These are phyloP conservation scores for Druon quercuslanigerum DNA, from an alignment of 1,140 invertebrate species.

Conservation along the genomic window DNA sequence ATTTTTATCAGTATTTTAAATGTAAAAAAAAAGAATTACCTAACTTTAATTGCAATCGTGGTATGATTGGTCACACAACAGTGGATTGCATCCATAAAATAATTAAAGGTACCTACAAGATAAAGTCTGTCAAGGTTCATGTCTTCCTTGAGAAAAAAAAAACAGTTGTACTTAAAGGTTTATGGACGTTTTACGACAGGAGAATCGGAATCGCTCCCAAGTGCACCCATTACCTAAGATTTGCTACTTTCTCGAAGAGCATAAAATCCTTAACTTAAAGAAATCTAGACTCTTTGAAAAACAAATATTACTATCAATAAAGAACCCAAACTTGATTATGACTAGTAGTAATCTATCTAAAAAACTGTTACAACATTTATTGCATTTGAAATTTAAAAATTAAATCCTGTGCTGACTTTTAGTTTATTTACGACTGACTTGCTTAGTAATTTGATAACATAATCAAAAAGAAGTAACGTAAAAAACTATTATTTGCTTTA, in stretches of 20 bases:
- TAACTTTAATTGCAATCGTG: no score
- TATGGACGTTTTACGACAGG: conserved; percentile 20
- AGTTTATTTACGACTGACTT: no score
- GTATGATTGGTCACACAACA: not conserved
- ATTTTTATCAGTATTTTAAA: no score
- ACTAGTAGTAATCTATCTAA: no score
- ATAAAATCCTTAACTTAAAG: not conserved
- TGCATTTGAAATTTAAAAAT: no score
- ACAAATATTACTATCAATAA: no score
- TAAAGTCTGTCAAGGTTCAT: conserved; percentile 15
- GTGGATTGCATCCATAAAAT: conserved; percentile 4
- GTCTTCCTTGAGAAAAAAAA: conserved; percentile 24
- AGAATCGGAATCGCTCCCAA: conserved; percentile 4
- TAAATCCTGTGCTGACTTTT: no score
- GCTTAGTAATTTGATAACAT: no score
- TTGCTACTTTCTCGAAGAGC: not conserved
- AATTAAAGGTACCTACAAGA: not conserved
- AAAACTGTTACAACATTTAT: no score
- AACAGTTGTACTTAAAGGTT: not conserved
- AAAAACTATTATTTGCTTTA: no score
- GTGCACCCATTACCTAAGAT: not conserved
- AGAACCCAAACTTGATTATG: no score
- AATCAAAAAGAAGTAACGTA: no score
- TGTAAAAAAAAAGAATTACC: not conserved
- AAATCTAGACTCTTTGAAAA: not conserved